Evolutionary conservation across 2,113 vertebrate genomes (phyloP).

Genomic region (Chaenocephalus aceratus): DNA sequence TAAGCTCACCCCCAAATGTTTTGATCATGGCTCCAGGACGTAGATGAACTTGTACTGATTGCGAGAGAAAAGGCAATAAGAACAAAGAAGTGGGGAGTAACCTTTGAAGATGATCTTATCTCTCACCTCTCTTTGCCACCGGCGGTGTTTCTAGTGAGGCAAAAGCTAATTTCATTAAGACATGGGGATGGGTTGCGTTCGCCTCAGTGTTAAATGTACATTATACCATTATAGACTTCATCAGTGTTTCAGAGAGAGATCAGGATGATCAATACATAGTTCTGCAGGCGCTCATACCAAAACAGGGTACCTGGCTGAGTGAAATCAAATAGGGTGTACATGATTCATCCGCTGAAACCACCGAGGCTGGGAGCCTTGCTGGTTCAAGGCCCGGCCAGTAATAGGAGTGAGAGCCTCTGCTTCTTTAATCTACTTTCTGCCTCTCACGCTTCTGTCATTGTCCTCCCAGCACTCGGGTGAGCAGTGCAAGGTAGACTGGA

Average conservation of each 20-base stretch:
- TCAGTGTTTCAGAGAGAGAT: slow-evolving; percentile 47
- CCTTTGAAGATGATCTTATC: slow-evolving; percentile 80
- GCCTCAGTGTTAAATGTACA: slow-evolving; percentile 36
- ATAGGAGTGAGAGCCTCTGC: slow-evolving; percentile 53
- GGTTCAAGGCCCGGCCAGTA: slow-evolving; percentile 55
- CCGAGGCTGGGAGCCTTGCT: slow-evolving; percentile 17
- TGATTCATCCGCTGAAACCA: slow-evolving; percentile 35
- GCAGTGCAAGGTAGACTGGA: slow-evolving; percentile 77
- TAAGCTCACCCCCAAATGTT: slow-evolving; percentile 46
- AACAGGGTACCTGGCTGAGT: slow-evolving; percentile 31
- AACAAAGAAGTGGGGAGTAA: slow-evolving; percentile 66
- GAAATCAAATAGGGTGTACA: slow-evolving; percentile 49
- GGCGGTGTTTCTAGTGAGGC: slow-evolving; percentile 67
- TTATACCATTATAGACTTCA: slow-evolving; percentile 62
- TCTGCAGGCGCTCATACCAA: slow-evolving; percentile 46
- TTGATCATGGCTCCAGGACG: slow-evolving; percentile 67
- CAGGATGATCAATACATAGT: slow-evolving; percentile 59
- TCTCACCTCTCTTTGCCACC: slow-evolving; percentile 74
- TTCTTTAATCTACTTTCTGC: slow-evolving; percentile 74
- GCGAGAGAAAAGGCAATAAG: slow-evolving; percentile 65
- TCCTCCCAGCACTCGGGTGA: slow-evolving; percentile 78
- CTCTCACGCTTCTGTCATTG: slow-evolving; percentile 75
- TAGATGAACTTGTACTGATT: slow-evolving; percentile 69
- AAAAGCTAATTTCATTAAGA: slow-evolving; percentile 81
- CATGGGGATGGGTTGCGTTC: slow-evolving; percentile 52